Evolutionary conservation across 2,113 vertebrate species (phyloP).

Genomic region (Scophthalmus maximus): DNA sequence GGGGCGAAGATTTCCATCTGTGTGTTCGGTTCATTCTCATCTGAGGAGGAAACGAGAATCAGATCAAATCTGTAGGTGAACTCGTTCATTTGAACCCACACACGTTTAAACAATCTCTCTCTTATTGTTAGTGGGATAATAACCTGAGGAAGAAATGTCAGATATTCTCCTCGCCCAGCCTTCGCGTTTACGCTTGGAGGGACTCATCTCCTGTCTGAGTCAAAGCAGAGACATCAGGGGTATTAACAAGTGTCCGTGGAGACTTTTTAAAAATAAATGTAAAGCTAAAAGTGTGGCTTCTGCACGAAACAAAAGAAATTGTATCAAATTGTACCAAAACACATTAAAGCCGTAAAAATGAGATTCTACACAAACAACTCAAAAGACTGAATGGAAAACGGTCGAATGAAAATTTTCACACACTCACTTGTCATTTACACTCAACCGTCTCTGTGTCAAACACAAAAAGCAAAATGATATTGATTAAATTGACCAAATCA

Average conservation of each 20-base stretch:
- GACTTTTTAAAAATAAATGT: neutral
- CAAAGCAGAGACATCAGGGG: neutral
- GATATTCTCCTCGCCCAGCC: accelerated
- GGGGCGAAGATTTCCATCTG: conserved; percentile 30
- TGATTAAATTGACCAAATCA: neutral
- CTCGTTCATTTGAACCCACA: too few species aligned
- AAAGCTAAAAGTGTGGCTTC: neutral
- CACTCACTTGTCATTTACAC: conserved; percentile 49
- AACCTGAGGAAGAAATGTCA: conserved; percentile 53
- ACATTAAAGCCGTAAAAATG: too few species aligned
- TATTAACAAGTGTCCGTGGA: neutral
- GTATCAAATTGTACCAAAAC: too few species aligned
- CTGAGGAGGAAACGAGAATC: conserved; percentile 15
- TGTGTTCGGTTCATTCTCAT: neutral
- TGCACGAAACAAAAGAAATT: too few species aligned
- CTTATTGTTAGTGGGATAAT: neutral
- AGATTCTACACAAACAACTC: too few species aligned
- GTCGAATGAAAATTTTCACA: neutral
- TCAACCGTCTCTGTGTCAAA: conserved; percentile 52
- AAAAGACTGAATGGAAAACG: neutral
- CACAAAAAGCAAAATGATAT: conserved; percentile 16
- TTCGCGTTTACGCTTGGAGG: neutral
- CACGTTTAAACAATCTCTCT: neutral
- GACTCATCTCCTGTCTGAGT: conserved; percentile 17
- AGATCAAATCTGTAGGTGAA: neutral